Base-by-base conservation (phyloP, 2,113 vertebrate species). In the Pelobates fuscus region DNA sequence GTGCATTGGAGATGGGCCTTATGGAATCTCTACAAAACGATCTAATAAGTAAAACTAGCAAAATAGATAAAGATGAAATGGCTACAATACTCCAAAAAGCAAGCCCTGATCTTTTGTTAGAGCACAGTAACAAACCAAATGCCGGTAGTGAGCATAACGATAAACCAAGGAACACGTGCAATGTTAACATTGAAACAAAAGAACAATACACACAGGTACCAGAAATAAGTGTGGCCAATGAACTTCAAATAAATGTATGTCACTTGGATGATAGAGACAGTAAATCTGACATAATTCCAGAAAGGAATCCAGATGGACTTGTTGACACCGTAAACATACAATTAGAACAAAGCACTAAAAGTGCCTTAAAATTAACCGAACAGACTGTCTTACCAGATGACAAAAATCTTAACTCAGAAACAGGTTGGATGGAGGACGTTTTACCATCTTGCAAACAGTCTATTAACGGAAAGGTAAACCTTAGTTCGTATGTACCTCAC, bases 21-120 rank as follows among this genome's bases (percentile, higher is more conserved):
- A 49, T 67, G 54, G 64, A 67, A 26, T 76, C 72, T 21, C 64
- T 67, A 4, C 54, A 76, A 46, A 0, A 49, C 29, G 64, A 76
- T 49, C 66, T 76, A 49, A 59, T 76, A 52, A 76, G 72, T 67
- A 76, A 67, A 76, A 76, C 54, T 46, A 25, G 26, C 24, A 76
- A 67, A 41, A 76, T 67, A 24, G 72, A 67, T 21, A 67, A 76
- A 49, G 18, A 60, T 14, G 64, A 76, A 32, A 67, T 76, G 12
- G 64, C 55, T 15, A 76, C 64, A 60, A 76, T 76, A 4, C 61
- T 76, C 23, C 32, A 24, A 17, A 32, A 17, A 10, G 18, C 54
- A 49, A 67, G 25, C 7, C 20, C 37, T 59, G 54, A 76, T 27
- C 3, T 57, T 59, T 8, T 2, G 24, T 17, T 14, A 14, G 32